phyloP scores from a whole-genome alignment of 2,797 vertebrate species.

The Melanitta fusca region DNA sequence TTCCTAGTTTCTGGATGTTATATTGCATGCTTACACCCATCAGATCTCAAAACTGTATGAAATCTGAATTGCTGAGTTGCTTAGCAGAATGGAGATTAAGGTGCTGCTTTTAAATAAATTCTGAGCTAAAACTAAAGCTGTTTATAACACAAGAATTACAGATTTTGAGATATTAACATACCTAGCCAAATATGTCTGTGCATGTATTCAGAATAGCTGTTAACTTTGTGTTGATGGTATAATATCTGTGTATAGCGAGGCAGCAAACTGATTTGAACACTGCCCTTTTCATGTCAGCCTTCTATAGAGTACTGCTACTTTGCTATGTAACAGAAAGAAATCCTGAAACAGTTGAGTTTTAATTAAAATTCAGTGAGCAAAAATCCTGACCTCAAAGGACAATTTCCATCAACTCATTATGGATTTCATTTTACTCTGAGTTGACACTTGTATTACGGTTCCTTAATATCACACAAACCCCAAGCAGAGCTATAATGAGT shows the following conservation, averaged over 20 bases:
- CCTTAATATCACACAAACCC: not conserved
- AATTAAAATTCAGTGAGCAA: not conserved
- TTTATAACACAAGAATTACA: not conserved
- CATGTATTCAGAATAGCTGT: not conserved
- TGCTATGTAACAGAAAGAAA: not conserved
- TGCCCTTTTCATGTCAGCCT: not conserved
- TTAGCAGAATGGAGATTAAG: not conserved
- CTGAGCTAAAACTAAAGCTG: not conserved
- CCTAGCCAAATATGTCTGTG: not conserved
- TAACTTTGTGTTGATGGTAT: not conserved
- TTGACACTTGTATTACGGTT: not conserved
- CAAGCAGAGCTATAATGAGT: not conserved
- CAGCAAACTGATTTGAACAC: not conserved
- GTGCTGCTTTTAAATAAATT: not conserved
- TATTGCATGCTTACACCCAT: not conserved
- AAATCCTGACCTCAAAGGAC: not conserved
- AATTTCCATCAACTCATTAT: not conserved
- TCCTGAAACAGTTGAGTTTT: not conserved
- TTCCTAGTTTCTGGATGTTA: not conserved
- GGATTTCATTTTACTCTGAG: not conserved
- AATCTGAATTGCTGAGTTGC: not conserved
- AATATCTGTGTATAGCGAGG: not conserved
- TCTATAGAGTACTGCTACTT: not conserved
- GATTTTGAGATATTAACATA: not conserved
- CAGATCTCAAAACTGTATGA: not conserved